Conservation (phyloP, 2,888 invertebrate genomes). For the Polymixis flavicincta region DNA sequence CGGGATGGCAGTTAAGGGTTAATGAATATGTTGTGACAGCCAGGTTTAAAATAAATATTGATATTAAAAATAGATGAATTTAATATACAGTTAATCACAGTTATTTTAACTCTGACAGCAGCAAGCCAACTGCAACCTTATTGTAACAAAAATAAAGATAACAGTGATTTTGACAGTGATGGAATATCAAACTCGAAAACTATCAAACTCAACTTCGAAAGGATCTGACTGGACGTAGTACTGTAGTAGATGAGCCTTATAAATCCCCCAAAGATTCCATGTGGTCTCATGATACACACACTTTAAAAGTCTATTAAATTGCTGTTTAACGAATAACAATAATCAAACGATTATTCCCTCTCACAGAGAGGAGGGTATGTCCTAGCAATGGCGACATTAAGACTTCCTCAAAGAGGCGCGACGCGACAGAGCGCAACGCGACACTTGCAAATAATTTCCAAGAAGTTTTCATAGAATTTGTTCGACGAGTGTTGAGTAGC, state of each 20-base stretch:
- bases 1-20: not conserved
- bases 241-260: not conserved
- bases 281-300: too few species aligned
- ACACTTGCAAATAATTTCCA: too few species aligned
- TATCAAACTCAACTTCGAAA: not conserved
- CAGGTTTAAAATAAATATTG: not conserved
- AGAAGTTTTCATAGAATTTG: too few species aligned
- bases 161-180: not conserved
- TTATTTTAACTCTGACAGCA: not conserved
- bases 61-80: not conserved
- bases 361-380: too few species aligned
- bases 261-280: too few species aligned
- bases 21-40: constrained; percentile 25
- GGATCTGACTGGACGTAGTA: not conserved
- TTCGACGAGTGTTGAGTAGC: too few species aligned
- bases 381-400: too few species aligned
- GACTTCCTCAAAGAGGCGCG: too few species aligned
- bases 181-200: not conserved
- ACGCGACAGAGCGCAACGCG: too few species aligned
- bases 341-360: not conserved
- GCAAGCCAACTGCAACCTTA: not conserved
- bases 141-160: too few species aligned
- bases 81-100: not conserved
- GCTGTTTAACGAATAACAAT: not conserved
- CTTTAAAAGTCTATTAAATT: not conserved